Percentiles rank a stretch among this genome's conserved stretches.
Evolutionary conservation across 30 jellyfish, hydroid and myxozoan species (phyloP).

Genomic region (Phacellophora camtschatica): DNA sequence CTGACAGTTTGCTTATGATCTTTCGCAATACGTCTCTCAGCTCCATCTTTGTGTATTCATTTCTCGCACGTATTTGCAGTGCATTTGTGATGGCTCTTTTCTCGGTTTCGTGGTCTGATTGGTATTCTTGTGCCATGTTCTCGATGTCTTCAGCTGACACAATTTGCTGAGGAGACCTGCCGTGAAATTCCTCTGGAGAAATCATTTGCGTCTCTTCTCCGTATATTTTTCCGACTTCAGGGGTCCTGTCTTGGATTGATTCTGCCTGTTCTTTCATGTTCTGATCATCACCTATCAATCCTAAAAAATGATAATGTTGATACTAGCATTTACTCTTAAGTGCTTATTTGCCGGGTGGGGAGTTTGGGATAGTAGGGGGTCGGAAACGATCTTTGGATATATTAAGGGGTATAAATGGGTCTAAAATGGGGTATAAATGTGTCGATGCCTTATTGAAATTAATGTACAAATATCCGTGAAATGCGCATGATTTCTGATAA

Average conservation of each 20-base stretch:
- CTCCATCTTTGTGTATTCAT: constrained; percentile 15
- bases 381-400: too few relatives aligned
- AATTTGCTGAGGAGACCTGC: constrained; percentile 1
- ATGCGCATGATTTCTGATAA: too few relatives aligned
- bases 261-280: not conserved
- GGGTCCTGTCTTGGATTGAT: constrained; percentile 26
- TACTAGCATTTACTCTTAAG: too few relatives aligned
- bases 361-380: too few relatives aligned
- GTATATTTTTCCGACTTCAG: constrained; percentile 38
- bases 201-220: constrained; percentile 32
- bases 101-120: constrained; percentile 20
- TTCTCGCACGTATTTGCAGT: not conserved
- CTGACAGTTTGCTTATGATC: constrained; percentile 35
- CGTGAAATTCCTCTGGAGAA: not conserved
- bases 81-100: constrained; percentile 26
- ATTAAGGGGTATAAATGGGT: too few relatives aligned
- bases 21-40: constrained; percentile 15
- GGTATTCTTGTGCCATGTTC: not conserved
- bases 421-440: too few relatives aligned
- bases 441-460: too few relatives aligned
- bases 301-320: too few relatives aligned
- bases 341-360: too few relatives aligned
- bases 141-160: constrained; percentile 11
- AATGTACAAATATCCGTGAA: too few relatives aligned
- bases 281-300: constrained; percentile 44